These are phyloP conservation scores for Melieria picta DNA, from an alignment of 2,888 invertebrate genomes.

Conservation along the genomic window DNA sequence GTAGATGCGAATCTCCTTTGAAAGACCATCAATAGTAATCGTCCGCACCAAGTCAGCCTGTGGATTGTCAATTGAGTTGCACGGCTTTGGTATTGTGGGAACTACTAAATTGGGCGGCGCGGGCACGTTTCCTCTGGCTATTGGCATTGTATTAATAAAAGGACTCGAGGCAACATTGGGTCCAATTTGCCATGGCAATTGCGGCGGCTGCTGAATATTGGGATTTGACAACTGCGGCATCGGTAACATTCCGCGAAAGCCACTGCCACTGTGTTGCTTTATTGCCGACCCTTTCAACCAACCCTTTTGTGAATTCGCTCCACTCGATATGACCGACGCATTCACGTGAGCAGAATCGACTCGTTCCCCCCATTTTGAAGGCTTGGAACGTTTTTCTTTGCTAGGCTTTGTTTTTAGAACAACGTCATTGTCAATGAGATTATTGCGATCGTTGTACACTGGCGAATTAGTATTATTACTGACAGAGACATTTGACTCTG, in stretches of 20 bases:
- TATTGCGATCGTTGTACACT: conserved; percentile 48
- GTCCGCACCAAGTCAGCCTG: conserved; percentile 78
- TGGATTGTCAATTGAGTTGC: conserved; percentile 69
- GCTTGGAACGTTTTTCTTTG: conserved; percentile 55
- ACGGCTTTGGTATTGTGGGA: conserved; percentile 53
- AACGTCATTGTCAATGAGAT: conserved; percentile 36
- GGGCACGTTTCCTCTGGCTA: conserved; percentile 40
- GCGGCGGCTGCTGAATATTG: conserved; percentile 32
- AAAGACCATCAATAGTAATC: conserved; percentile 83
- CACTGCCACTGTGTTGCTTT: conserved; percentile 37
- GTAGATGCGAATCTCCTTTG: conserved; percentile 84
- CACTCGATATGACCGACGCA: neutral
- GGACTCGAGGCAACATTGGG: conserved; percentile 28
- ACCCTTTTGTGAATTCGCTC: conserved; percentile 7
- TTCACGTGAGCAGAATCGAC: conserved; percentile 39
- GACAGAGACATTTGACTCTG: conserved; percentile 6
- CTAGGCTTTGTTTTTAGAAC: conserved; percentile 34
- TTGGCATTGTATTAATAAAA: conserved; percentile 26
- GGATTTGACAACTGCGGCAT: conserved; percentile 34
- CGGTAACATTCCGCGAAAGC: conserved; percentile 46
- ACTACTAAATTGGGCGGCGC: conserved; percentile 56
- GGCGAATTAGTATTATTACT: conserved; percentile 45
- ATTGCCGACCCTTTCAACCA: conserved; percentile 38
- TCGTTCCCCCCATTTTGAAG: conserved; percentile 61
- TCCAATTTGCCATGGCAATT: conserved; percentile 49